Base-by-base conservation (phyloP, 2,797 vertebrate species). In the Tinamus major region DNA sequence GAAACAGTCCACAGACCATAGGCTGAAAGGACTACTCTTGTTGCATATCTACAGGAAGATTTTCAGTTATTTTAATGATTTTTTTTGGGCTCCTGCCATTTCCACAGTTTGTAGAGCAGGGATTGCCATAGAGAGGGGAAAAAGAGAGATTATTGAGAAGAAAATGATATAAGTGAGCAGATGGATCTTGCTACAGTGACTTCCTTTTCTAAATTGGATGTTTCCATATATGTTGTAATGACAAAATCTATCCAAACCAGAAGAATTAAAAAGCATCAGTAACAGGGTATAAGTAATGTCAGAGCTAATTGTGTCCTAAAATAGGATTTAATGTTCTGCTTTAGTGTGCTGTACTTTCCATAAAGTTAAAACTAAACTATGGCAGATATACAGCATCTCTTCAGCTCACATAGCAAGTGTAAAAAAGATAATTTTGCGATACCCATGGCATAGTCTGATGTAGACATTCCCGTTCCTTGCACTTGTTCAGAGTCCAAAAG, bases 171-270 rank as follows among this genome's bases (percentile, higher is more conserved):
- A 39, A 85, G 31, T 55, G 35, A 23, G 10, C 31, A 31, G 56
- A 35, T 77, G 63, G 23, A 29, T 81, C 85, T 84, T 86, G 23
- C 72, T 78, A 12, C 49, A 75, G 4, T 53, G 37, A 13, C 4
- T 18, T 31, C 15, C 26, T 51, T 87, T 85, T 76, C 55, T 81
- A 2, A 20, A 76, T 53, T 82, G 37, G 67, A 67, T 63, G 55
- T n/a, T 56, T n/a, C 31, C 18, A n/a, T n/a, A n/a, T n/a, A 56
- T 19, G 59, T 77, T 91, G 79, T 81, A 94, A 76, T 69, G 72
- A 72, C 26, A 72, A 63, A 85, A 53, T 23, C 4, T 63, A 51
- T 84, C 37, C 29, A 72, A 55, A 64, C 21, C 13, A 18, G 59
- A 83, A 64, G 61, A 26, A 21, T 41, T 11, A 13, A 46, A 39